Conservation (phyloP, 2,797 vertebrate species). For the Chloroceryle amazona region DNA sequence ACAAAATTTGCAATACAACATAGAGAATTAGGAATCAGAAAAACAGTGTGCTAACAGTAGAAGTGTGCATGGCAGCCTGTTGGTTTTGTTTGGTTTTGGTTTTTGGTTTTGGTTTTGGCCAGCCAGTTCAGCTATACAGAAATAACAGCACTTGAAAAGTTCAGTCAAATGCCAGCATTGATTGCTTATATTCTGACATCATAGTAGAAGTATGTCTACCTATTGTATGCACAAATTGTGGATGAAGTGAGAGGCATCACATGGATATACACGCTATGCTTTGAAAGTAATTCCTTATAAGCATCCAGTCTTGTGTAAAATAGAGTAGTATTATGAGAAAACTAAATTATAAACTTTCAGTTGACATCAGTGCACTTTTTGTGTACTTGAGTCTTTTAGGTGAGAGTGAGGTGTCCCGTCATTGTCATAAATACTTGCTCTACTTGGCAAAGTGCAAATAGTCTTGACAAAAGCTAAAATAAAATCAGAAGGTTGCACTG, state of each 20-base stretch:
- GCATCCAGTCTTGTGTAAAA: neutral
- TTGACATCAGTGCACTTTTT: neutral
- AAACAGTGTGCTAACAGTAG: neutral
- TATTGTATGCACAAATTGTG: neutral
- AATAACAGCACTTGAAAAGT: neutral
- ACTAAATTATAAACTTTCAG: neutral
- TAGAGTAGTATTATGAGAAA: neutral
- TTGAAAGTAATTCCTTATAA: neutral
- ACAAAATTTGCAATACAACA: neutral
- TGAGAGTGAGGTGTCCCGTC: neutral
- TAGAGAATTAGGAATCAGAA: neutral
- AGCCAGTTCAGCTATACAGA: neutral
- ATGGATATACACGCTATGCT: fast-evolving
- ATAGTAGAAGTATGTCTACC: neutral
- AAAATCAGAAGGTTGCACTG: neutral
- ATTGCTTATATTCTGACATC: neutral
- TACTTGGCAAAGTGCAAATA: neutral
- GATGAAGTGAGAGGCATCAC: neutral
- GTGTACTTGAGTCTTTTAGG: neutral
- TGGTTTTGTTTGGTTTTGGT: neutral
- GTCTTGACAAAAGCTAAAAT: neutral
- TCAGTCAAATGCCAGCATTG: neutral
- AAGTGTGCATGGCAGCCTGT: neutral
- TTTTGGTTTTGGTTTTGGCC: neutral
- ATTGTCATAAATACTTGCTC: neutral